These are phyloP conservation scores for Hemicentrotus pulcherrimus DNA, from an alignment of 35 echinoderm and acorn worm species.

Conservation along the genomic window DNA sequence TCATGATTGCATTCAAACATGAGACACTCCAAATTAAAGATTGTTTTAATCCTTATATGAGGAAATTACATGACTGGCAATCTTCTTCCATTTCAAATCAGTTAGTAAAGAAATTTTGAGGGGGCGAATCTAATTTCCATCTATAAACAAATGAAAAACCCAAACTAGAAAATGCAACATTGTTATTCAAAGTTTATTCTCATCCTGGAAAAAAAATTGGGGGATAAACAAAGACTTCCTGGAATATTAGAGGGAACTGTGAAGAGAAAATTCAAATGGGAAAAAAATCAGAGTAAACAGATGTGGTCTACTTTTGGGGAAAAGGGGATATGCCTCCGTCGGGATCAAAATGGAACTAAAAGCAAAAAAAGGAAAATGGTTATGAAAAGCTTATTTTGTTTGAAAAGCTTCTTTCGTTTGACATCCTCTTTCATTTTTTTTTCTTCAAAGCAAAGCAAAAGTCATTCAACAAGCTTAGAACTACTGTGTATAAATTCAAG, in stretches of 20 bases:
- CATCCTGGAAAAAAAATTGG: neutral
- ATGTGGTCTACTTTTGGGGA: neutral
- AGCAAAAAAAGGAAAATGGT: neutral
- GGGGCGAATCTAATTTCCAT: neutral
- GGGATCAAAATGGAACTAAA: neutral
- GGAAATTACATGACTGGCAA: neutral
- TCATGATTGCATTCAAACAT: neutral
- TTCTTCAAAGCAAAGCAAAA: neutral
- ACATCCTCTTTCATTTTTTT: neutral
- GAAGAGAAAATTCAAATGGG: neutral
- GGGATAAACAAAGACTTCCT: neutral
- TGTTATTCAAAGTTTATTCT: neutral
- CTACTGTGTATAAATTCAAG: neutral
- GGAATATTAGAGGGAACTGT: neutral
- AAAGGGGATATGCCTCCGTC: neutral
- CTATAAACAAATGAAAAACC: too few relatives aligned
- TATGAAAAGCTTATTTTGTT: neutral
- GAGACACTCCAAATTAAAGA: neutral
- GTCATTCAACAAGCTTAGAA: neutral
- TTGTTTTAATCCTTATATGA: neutral
- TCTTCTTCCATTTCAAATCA: neutral
- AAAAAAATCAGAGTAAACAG: neutral
- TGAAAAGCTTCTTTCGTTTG: neutral
- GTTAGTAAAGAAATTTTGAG: neutral
- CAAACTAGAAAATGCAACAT: neutral